These are phyloP conservation scores for Sinhomidia bicolor DNA, from an alignment of 2,888 invertebrate species.

Conservation along the genomic window DNA sequence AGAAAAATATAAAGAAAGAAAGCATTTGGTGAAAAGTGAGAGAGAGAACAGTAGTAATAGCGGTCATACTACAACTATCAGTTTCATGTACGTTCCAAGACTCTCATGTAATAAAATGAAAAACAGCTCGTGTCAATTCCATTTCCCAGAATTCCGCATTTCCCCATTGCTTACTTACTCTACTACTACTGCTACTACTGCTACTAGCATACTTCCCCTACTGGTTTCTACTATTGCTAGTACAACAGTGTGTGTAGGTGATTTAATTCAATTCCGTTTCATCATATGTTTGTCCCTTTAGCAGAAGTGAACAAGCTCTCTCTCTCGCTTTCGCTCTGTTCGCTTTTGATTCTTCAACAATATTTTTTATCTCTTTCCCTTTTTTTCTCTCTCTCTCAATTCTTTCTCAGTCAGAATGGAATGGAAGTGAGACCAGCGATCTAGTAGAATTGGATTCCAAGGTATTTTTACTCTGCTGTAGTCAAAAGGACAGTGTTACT, in stretches of 20 bases:
- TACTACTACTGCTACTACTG: too few relatives aligned
- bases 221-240: too few relatives aligned
- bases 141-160: conserved; percentile 56
- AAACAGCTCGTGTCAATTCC: conserved; percentile 68
- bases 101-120: conserved; percentile 60
- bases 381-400: background rate
- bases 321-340: too few relatives aligned
- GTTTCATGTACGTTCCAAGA: conserved; percentile 2
- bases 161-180: too few relatives aligned
- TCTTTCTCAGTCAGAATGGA: background rate
- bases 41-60: background rate
- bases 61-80: conserved; percentile 3
- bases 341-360: conserved; percentile 1
- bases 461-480: conserved; percentile 19
- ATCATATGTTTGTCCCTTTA: conserved; percentile 58
- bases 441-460: background rate
- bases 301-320: background rate
- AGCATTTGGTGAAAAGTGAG: background rate
- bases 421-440: conserved; percentile 3
- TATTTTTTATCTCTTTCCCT: conserved; percentile 38
- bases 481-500: conserved; percentile 33
- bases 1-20: background rate
- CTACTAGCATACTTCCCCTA: too few relatives aligned
- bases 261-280: conserved; percentile 69
- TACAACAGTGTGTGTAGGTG: conserved; percentile 52